Base-by-base conservation (phyloP, 1,140 invertebrate genomes). In the Batillaria attramentaria region DNA sequence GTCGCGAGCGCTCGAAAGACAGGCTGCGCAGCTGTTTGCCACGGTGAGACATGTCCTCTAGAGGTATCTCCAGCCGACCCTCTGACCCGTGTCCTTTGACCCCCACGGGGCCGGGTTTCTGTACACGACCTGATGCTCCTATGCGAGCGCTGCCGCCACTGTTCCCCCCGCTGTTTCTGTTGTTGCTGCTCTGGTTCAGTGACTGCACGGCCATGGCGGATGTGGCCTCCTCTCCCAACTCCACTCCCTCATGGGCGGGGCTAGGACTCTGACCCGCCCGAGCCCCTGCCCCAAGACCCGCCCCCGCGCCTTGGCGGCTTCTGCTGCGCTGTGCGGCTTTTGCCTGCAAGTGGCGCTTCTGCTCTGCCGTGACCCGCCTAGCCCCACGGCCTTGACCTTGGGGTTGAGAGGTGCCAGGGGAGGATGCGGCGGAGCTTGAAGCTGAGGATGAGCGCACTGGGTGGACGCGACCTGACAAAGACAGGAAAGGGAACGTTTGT, bases 171-270 rank as follows among this genome's bases (percentile, higher is more conserved):
- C 87, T 96, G 94, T 35, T 54, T 13, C 50, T 87, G 95, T 95
- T 35, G 95, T 95, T 57, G 42, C 78, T 80, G n/a, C 79, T 80
- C 28, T 87, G 85, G 75, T 88, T 88, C 39, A 90, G 65, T 94
- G 95, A 33, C 94, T 93, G 20, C 94, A 95, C 80, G 94, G 92
- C n/a, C 94, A 95, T 88, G 93, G 93, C 84, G 93, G 93, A 16
- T 92, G 79, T 86, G 3, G 83, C 89, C 84, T 86, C 88, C 73
- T 85, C 84, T 50, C 83, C 89, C 39, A 84, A 80, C 80, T 86
- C 86, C 57, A 86, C 42, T 39, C 69, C 79, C 24, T 79, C 65
- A 37, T 62, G 65, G 8, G 65, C 65, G n/a, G 50, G 70, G 37
- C 62, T 57, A 18, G 72, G 54, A 31, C 74, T 79, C 16, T n/a